A percentile compares a stretch with the other conserved stretches of the same genome.
These are phyloP conservation scores for Eupithecia dodoneata DNA, from an alignment of 2,888 invertebrate genomes.

Conservation along the genomic window DNA sequence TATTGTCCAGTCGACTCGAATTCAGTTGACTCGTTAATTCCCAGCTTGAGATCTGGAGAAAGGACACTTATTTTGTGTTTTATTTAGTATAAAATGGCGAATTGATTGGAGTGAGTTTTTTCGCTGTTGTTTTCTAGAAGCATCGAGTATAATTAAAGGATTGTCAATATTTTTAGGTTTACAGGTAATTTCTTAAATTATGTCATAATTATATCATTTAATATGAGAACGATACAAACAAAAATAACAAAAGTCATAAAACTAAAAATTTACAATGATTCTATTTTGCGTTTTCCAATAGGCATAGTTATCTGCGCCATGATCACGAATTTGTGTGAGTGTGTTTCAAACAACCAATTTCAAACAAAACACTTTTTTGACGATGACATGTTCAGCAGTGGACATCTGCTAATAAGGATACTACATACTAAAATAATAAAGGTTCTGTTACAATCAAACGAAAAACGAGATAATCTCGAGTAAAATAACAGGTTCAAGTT, in stretches of 20 bases:
- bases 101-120: constrained; percentile 8
- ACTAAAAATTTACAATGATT: too few relatives aligned
- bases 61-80: constrained; percentile 2
- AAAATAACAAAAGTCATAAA: too few relatives aligned
- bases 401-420: background rate
- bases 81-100: background rate
- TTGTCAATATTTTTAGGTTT: background rate
- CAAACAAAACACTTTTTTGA: too few relatives aligned
- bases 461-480: background rate
- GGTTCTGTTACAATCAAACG: background rate
- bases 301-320: too few relatives aligned
- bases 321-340: too few relatives aligned
- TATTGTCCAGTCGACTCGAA: constrained; percentile 33
- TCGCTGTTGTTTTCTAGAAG: background rate
- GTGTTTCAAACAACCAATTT: too few relatives aligned
- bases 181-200: background rate
- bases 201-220: too few relatives aligned
- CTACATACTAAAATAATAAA: background rate
- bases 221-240: too few relatives aligned
- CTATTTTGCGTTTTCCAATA: too few relatives aligned
- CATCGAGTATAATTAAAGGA: background rate
- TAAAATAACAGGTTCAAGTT: background rate
- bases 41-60: constrained; percentile 15
- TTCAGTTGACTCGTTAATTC: constrained; percentile 32
- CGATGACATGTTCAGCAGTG: background rate